Conservation (phyloP, 2,113 vertebrate species). For the Gallinago undulata region DNA sequence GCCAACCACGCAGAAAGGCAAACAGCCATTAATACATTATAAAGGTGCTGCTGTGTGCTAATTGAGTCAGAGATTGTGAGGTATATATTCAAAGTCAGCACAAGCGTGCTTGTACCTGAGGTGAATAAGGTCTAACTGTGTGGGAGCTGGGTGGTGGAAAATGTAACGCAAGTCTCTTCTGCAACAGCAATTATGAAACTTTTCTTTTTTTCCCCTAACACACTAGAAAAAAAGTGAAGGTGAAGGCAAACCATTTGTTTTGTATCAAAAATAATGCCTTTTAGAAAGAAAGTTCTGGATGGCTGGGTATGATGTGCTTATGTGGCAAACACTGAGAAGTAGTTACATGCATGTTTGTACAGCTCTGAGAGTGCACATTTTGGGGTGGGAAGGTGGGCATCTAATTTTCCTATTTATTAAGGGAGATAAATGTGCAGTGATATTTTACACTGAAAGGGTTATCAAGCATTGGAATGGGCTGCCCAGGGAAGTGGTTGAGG, state of each 20-base stretch:
- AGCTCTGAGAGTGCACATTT: background rate
- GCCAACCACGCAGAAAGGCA: background rate
- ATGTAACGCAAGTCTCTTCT: background rate
- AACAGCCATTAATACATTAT: background rate
- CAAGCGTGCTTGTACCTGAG: background rate
- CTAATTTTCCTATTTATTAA: background rate
- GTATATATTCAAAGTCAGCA: background rate
- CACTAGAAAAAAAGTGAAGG: background rate
- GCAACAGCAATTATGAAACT: background rate
- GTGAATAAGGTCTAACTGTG: background rate
- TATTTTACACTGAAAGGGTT: too few species aligned
- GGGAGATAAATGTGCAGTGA: background rate
- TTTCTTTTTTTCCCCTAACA: background rate
- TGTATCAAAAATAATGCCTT: background rate
- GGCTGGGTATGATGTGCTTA: background rate
- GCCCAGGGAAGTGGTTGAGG: too few species aligned
- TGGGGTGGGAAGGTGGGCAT: background rate
- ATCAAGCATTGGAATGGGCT: too few species aligned
- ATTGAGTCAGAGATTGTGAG: background rate
- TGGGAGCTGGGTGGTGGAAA: conserved; percentile 11
- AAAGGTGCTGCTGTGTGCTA: conserved; percentile 5
- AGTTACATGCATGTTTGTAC: background rate
- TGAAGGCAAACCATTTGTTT: background rate
- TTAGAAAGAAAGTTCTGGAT: background rate
- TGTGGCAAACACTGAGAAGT: background rate